These are phyloP conservation scores for Solenopsis invicta DNA, from an alignment of 1,140 invertebrate species.

Conservation along the genomic window DNA sequence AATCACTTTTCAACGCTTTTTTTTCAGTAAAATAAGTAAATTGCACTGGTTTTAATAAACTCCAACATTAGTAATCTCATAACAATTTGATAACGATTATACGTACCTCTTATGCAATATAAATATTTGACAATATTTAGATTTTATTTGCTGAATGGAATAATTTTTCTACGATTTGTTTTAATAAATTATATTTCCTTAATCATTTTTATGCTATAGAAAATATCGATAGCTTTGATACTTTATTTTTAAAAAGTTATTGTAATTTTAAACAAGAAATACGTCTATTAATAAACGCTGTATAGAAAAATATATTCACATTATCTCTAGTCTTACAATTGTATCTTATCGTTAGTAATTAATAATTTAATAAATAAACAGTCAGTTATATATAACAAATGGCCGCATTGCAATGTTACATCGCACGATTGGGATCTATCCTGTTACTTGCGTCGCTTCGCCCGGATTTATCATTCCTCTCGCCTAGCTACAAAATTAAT, in stretches of 20 bases:
- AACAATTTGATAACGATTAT: conserved; percentile 5
- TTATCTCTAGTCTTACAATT: conserved; percentile 12
- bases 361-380: conserved; percentile 35
- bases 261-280: neutral
- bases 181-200: neutral
- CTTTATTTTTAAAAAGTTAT: neutral
- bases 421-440: conserved; percentile 1
- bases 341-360: neutral
- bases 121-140: neutral
- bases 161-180: neutral
- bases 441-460: conserved; percentile 6
- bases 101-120: neutral
- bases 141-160: neutral
- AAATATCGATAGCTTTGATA: neutral
- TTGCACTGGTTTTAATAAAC: conserved; percentile 16
- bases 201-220: neutral
- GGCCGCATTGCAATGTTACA: neutral
- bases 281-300: neutral
- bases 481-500: conserved; percentile 16
- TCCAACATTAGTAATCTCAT: conserved; percentile 8
- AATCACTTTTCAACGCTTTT: neutral
- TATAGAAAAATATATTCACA: conserved; percentile 5
- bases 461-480: neutral
- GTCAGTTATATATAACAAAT: conserved; percentile 26
- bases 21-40: neutral